These are phyloP conservation scores for Idris sp. DNA, from an alignment of 1,140 invertebrate species.

Conservation along the genomic window DNA sequence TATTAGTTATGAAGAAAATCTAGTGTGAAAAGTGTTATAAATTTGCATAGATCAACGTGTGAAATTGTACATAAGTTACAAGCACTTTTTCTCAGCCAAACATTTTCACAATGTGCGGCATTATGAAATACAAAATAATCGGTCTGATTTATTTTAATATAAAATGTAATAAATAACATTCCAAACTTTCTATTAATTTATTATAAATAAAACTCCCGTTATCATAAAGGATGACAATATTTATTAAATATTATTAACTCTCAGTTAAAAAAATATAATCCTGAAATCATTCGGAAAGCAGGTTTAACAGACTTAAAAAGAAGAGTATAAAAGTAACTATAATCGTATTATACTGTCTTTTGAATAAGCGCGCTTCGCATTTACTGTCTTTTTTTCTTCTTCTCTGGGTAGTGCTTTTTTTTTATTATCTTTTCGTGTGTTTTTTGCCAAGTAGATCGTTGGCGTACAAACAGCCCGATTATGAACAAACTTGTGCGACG, in stretches of 20 bases:
- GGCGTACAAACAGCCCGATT: slow-evolving; percentile 62
- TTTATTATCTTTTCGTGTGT: slow-evolving; percentile 6
- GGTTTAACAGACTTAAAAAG: slow-evolving; percentile 11
- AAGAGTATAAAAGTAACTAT: slow-evolving; percentile 23
- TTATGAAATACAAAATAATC: too few species aligned
- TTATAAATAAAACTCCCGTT: too few species aligned
- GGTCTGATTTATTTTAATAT: too few species aligned
- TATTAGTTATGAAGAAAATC: slow-evolving; percentile 12
- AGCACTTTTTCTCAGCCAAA: slow-evolving; percentile 18
- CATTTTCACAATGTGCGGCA: slow-evolving; percentile 6
- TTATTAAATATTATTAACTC: too few species aligned
- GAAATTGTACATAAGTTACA: slow-evolving; percentile 30
- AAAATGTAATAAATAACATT: too few species aligned
- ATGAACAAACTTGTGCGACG: slow-evolving; percentile 60
- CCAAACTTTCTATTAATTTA: too few species aligned
- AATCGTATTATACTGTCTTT: slow-evolving; percentile 54
- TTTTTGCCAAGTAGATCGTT: slow-evolving; percentile 30
- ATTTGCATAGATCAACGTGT: slow-evolving; percentile 27
- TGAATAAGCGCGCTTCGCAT: slow-evolving; percentile 42
- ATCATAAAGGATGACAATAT: too few species aligned
- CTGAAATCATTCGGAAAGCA: not conserved
- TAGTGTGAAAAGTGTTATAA: slow-evolving; percentile 21
- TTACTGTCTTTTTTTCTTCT: slow-evolving; percentile 10
- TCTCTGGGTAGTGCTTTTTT: slow-evolving; percentile 3
- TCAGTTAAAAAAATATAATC: too few species aligned